Base-by-base conservation (phyloP, 2,888 invertebrate species). In the Germaria angustata region DNA sequence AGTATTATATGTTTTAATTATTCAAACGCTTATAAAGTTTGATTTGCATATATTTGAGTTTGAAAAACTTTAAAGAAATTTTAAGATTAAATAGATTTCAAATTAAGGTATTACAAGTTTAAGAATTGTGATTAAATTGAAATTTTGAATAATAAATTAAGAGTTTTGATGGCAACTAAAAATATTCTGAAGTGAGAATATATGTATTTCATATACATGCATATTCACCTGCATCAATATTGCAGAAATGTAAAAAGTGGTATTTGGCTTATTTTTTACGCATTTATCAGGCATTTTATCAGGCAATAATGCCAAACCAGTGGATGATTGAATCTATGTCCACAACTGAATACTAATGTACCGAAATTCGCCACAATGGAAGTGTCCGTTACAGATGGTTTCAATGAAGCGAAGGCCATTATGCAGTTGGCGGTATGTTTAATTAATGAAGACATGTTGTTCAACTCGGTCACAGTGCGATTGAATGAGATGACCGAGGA, bases 291-390 rank as follows among this genome's bases (percentile, higher is more conserved):
- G 94, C 36, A 96, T 99, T 80, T 90, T 98, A 0, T 95, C 96
- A 0, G 98, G 99, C 0, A 99, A 99, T 91, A 98, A 97, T 88
- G 98, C 98, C 94, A 95, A 87, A 95, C 95, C 0, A 94, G 95
- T 0, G 98, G 98, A 0, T 95, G 96, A 41, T 93, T 99, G 87
- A 96, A 95, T 1, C 92, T 99, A 0, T 98, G 98, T 9, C 97
- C 98, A 0, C 97, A 97, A 87, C 92, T 99, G 20, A 98, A 99
- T 89, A 98, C 98, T 0, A 98, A 99, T 90, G 98, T 99, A 6
- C 97, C 98, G 0, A 96, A 98, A 88, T 93, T 96, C 44, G 98
- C 98, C 2, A 96, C 96, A 0, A 97, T 99, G 96, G 97, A 97
- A 91, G 95, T 99, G 32, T 96, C 96, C 28, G 98, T 98, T 0